Evolutionary conservation across 1,140 invertebrate genomes (phyloP), one percentile per base, ranked within the genome.

Genomic region (Drosophila busckii): DNA sequence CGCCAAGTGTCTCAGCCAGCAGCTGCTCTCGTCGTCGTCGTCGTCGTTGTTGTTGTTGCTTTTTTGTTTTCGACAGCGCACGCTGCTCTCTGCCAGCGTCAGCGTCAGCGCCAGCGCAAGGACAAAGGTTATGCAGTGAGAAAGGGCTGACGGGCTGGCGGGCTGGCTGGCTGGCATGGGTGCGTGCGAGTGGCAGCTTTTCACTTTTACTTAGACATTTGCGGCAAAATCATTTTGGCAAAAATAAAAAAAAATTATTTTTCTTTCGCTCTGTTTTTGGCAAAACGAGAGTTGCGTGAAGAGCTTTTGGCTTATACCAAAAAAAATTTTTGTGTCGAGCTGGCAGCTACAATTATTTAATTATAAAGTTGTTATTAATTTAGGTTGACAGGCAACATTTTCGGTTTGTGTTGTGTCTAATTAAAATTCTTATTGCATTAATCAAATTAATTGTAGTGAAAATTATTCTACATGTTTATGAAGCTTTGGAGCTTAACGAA

Each of bases 1-100:
- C 70, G 49, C 65, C n/a, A 75, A 76, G 71, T 70, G 73, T 80
- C 73, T 80, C 48, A 76, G 55, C 49, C 60, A 70, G 41, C 16
- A 29, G 45, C 45, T 15, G 37, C 40, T 19, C 25, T 42, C 37
- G 3, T 4, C 31, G 31, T 44, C 16, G n/a, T 9, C 10, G 26
- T 13, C 16, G 34, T 13, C 23, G 19, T 25, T 48, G 40, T 40
- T 49, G 44, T 63, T 64, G 69, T 50, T 73, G 38, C 37, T 44
- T 49, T 63, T 58, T 60, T 68, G 52, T 56, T 62, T 49, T 49
- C 17, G 10, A 48, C 59, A 34, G 40, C 48, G 40, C 45, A 16
- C 7, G 44, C 15, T 50, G 42, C 31, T 3, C 13, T 29, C 32
- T 52, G 37, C 17, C 17, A 44, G 42, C 52, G 20, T n/a, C n/a